Evolutionary conservation across 2,113 vertebrate species (phyloP).

Genomic region (Xenotilapia caudafasciata): DNA sequence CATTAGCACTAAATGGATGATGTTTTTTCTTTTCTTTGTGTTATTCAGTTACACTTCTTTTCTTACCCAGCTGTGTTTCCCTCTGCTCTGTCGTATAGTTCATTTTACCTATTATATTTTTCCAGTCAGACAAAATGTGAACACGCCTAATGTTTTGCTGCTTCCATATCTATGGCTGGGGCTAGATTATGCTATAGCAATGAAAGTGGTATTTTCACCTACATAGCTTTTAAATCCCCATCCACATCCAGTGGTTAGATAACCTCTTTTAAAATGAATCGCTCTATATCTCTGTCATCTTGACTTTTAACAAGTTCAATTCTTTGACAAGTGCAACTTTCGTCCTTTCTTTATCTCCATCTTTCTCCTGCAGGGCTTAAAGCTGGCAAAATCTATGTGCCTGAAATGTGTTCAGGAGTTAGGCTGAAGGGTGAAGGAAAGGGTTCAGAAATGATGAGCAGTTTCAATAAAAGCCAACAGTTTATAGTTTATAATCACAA

Average conservation of each 20-base stretch:
- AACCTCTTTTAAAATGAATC: neutral
- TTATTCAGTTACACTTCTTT: neutral
- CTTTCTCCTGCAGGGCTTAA: neutral
- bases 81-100: neutral
- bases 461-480: neutral
- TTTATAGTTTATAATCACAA: neutral
- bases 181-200: neutral
- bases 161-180: neutral
- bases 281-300: neutral
- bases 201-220: neutral
- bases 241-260: neutral
- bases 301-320: neutral
- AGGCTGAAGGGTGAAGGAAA: neutral
- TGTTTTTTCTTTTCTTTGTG: constrained; percentile 8
- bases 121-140: neutral
- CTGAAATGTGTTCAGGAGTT: neutral
- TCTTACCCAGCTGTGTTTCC: neutral
- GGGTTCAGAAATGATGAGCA: neutral
- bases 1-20: constrained; percentile 37
- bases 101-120: neutral
- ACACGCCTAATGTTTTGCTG: neutral
- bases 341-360: neutral
- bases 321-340: neutral
- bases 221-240: neutral
- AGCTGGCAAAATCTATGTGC: neutral